phyloP scores from a whole-genome alignment of 2,888 invertebrate species.

The Melitaea athalia region DNA sequence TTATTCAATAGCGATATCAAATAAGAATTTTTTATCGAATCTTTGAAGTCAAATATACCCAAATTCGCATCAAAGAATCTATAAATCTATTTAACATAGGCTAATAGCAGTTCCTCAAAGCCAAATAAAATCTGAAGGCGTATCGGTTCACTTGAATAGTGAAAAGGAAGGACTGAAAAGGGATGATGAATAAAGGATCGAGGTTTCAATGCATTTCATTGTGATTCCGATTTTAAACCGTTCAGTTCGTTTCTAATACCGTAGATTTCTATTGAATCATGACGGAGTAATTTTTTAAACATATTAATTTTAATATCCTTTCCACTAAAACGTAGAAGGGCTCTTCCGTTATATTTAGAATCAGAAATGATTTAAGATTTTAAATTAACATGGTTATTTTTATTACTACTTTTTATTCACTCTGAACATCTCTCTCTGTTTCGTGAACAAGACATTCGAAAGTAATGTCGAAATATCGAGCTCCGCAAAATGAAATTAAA shows the following conservation, averaged over 20 bases:
- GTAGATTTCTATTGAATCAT: not conserved
- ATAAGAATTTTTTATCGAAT: not conserved
- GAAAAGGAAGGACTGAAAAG: conserved; percentile 28
- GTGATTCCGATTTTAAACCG: conserved; percentile 21
- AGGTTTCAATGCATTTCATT: conserved; percentile 26
- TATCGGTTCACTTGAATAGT: conserved; percentile 29
- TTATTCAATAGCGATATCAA: not conserved
- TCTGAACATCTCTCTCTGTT: too few species aligned
- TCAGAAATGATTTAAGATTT: too few species aligned
- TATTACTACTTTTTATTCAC: too few species aligned
- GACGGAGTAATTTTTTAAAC: not conserved
- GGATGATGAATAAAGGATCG: conserved; percentile 29
- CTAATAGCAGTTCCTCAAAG: conserved; percentile 28
- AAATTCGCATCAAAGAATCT: not conserved
- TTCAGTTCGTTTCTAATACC: conserved; percentile 15
- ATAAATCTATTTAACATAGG: conserved; percentile 21
- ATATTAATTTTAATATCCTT: not conserved
- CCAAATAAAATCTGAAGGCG: conserved; percentile 25
- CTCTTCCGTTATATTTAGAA: too few species aligned
- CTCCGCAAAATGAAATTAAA: too few species aligned
- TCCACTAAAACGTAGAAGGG: too few species aligned
- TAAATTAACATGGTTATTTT: too few species aligned
- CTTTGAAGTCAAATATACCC: not conserved
- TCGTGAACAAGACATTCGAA: too few species aligned
- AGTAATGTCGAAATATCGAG: too few species aligned